A percentile compares a stretch with the other conserved stretches of the same genome.
Evolutionary conservation across 2,797 vertebrate species (phyloP).

Genomic region (Harpagifer antarcticus): DNA sequence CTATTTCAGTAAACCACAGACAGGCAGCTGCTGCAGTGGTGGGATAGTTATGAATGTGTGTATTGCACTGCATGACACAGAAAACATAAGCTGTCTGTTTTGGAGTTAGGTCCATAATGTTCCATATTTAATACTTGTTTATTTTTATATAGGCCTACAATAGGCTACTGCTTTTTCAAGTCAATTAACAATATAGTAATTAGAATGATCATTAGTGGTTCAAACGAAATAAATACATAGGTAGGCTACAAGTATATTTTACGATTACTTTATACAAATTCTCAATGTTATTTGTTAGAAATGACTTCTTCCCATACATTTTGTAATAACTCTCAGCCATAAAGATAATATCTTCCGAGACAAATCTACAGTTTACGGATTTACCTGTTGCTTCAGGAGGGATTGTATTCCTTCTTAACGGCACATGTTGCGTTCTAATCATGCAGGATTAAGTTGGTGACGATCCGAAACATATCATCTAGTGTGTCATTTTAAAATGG

Average conservation of each 20-base stretch:
- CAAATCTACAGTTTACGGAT: background rate
- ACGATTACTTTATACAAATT: too few species aligned
- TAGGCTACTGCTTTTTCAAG: too few species aligned
- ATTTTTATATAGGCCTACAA: too few species aligned
- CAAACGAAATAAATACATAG: too few species aligned
- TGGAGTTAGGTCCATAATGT: background rate
- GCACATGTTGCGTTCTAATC: conserved; percentile 35
- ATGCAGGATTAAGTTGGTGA: fast-evolving
- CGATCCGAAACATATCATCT: fast-evolving
- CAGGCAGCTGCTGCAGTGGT: background rate
- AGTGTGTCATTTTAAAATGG: background rate
- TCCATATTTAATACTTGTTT: background rate
- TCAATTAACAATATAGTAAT: too few species aligned
- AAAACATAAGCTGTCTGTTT: too few species aligned
- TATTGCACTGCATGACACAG: background rate
- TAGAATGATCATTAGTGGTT: too few species aligned
- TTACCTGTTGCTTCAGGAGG: conserved; percentile 30
- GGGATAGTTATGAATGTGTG: background rate
- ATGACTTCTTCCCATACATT: too few species aligned
- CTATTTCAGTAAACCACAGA: background rate
- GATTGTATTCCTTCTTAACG: background rate
- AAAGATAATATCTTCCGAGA: too few species aligned
- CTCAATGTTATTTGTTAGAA: too few species aligned
- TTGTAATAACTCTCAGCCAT: too few species aligned
- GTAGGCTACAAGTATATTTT: too few species aligned